These are phyloP conservation scores for Circaetus cinerascens DNA, from an alignment of 2,113 vertebrate species.

Conservation along the genomic window DNA sequence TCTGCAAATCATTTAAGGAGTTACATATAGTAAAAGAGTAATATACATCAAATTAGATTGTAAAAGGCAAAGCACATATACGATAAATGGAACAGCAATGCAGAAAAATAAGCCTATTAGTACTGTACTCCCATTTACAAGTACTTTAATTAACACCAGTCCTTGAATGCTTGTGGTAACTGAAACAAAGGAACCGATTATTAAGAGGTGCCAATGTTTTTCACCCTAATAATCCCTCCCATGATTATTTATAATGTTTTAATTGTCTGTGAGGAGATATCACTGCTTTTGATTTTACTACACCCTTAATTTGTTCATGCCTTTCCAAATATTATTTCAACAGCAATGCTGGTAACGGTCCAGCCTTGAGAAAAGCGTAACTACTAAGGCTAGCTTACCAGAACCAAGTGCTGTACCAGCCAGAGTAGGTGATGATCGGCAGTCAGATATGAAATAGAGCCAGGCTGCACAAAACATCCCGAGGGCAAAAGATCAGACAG, in stretches of 20 bases:
- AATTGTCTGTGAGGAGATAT: neutral
- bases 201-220: neutral
- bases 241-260: neutral
- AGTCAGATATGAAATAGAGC: neutral
- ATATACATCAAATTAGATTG: neutral
- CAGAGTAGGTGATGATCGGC: neutral
- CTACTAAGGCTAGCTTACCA: neutral
- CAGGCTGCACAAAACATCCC: slow-evolving; percentile 6
- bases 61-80: neutral
- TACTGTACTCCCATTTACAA: neutral
- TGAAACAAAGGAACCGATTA: neutral
- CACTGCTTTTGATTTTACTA: neutral
- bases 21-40: neutral
- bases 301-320: neutral
- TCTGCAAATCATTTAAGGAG: neutral
- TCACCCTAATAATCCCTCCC: neutral
- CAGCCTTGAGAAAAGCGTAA: neutral
- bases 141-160: neutral
- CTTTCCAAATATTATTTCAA: neutral
- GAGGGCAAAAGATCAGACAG: neutral
- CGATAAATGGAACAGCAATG: neutral
- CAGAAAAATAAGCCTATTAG: neutral
- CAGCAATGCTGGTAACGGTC: neutral
- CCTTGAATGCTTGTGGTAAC: neutral
- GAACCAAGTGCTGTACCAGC: neutral